Percentiles rank a stretch among this genome's conserved stretches.
Evolutionary conservation across 2,888 invertebrate species (phyloP).

Genomic region (Idaea aversata): DNA sequence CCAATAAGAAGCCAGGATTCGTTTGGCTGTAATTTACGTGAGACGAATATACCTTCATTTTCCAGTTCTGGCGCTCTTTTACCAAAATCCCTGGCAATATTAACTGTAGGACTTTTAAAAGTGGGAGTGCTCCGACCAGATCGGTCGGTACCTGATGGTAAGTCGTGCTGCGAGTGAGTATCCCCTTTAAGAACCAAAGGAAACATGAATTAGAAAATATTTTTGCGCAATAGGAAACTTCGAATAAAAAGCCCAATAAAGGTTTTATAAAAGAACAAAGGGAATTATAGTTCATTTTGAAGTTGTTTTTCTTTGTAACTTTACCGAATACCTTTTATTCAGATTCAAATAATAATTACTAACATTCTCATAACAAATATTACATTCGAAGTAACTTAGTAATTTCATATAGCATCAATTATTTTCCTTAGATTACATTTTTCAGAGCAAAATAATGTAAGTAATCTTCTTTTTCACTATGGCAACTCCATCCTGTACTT

Average conservation of each 20-base stretch:
- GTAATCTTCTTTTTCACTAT: too few relatives aligned
- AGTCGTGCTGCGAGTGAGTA: slow-evolving; percentile 43
- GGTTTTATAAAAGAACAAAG: neutral
- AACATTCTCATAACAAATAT: too few relatives aligned
- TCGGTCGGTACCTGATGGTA: slow-evolving; percentile 44
- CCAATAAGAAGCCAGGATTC: slow-evolving; percentile 13
- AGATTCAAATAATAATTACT: too few relatives aligned
- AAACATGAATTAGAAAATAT: neutral
- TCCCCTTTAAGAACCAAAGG: slow-evolving; percentile 55
- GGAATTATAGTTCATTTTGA: neutral
- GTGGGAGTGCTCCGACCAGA: slow-evolving; percentile 60
- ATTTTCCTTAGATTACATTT: too few relatives aligned
- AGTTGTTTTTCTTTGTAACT: too few relatives aligned
- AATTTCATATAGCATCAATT: too few relatives aligned
- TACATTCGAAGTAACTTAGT: too few relatives aligned
- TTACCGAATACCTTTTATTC: too few relatives aligned
- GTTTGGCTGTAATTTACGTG: slow-evolving; percentile 28
- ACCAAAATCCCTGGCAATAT: slow-evolving; percentile 70
- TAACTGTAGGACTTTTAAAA: slow-evolving; percentile 68
- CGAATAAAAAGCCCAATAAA: neutral
- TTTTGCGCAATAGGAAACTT: neutral
- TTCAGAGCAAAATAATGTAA: too few relatives aligned
- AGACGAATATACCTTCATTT: slow-evolving; percentile 57
- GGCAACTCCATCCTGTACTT: too few relatives aligned
- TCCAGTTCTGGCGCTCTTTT: slow-evolving; percentile 65